These are phyloP conservation scores for Trididemnum clinides DNA, from an alignment of 23 tunicate species.

Conservation along the genomic window DNA sequence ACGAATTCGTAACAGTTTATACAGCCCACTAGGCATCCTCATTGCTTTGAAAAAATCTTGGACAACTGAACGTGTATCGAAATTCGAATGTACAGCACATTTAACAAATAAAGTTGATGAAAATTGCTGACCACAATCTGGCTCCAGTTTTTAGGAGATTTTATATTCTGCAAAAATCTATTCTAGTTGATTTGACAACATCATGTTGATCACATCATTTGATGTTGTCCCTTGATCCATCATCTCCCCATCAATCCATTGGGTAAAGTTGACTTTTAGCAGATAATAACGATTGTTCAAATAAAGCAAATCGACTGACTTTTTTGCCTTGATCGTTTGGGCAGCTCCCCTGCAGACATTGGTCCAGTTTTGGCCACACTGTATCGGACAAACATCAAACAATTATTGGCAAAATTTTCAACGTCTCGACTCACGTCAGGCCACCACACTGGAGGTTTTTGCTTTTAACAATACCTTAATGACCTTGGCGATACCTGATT, in stretches of 20 bases:
- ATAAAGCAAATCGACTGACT: neutral
- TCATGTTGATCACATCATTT: conserved; percentile 1
- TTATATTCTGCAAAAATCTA: neutral
- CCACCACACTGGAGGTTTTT: neutral
- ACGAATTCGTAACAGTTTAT: conserved; percentile 1
- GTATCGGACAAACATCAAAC: neutral
- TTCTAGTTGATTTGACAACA: conserved; percentile 8
- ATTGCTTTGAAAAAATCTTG: conserved; percentile 4
- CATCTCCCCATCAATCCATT: conserved; percentile 2
- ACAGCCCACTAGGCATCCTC: conserved; percentile 14
- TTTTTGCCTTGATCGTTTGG: conserved; percentile 19
- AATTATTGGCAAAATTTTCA: conserved; percentile 26
- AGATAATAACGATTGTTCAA: neutral
- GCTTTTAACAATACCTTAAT: conserved; percentile 34
- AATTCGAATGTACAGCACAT: conserved; percentile 4
- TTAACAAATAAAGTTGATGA: neutral
- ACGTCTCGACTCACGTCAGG: conserved; percentile 19
- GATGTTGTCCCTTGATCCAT: neutral
- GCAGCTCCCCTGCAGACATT: neutral
- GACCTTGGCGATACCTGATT: too few species aligned
- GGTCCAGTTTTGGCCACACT: neutral
- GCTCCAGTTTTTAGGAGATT: neutral
- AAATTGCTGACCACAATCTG: conserved; percentile 31
- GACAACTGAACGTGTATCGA: conserved; percentile 2
- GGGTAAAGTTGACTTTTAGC: conserved; percentile 8